Percentiles rank a stretch among this genome's conserved stretches.
Evolutionary conservation across 1,140 invertebrate species (phyloP).

Genomic region (Drosophila sproati): DNA sequence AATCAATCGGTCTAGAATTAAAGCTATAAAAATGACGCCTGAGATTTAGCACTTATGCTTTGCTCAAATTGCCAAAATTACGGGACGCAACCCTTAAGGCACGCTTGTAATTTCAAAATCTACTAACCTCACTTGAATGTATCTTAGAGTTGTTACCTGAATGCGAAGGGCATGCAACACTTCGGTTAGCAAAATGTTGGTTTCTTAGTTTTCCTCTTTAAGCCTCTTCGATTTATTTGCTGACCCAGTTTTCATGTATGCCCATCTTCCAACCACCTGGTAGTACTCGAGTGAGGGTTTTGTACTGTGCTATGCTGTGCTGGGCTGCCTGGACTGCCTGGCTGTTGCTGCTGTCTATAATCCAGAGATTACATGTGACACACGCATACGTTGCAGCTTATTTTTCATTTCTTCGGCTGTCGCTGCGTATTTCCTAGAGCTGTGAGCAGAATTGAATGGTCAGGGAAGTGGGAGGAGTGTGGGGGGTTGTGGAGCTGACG

Average conservation of each 20-base stretch:
- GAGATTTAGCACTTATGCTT: no score
- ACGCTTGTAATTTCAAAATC: neutral
- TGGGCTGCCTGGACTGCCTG: conserved; percentile 6
- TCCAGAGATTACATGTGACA: conserved; percentile 80
- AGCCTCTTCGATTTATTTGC: conserved; percentile 79
- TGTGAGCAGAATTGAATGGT: neutral
- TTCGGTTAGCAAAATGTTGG: conserved; percentile 28
- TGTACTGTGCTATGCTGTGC: neutral
- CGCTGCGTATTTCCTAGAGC: conserved; percentile 48
- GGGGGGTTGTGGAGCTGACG: conserved; percentile 3
- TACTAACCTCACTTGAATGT: neutral
- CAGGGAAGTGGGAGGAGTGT: neutral
- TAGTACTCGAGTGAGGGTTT: neutral
- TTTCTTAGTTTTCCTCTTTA: conserved; percentile 24
- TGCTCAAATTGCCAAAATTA: neutral
- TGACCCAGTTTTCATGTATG: conserved; percentile 70
- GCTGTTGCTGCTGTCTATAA: conserved; percentile 66
- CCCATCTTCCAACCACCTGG: conserved; percentile 21
- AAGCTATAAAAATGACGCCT: neutral
- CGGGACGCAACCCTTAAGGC: neutral
- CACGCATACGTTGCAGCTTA: conserved; percentile 81
- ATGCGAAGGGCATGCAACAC: conserved; percentile 37
- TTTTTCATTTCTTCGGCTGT: conserved; percentile 78
- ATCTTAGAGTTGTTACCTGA: conserved; percentile 18
- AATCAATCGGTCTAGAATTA: neutral